These are phyloP conservation scores for Lepeophtheirus salmonis DNA, from an alignment of 1,140 invertebrate species.

Conservation along the genomic window DNA sequence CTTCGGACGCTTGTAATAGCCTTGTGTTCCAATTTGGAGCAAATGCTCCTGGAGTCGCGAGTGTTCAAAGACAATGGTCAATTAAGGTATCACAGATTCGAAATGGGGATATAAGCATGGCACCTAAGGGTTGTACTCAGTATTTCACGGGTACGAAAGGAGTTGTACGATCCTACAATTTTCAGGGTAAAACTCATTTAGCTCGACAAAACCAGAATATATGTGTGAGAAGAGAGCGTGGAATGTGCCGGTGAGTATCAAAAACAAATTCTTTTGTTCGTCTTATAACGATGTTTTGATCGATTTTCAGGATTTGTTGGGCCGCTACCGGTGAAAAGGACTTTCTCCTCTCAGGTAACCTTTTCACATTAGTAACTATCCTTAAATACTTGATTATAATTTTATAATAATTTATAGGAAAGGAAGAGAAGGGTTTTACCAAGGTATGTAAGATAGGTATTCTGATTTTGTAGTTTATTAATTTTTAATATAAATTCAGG, in stretches of 20 bases:
- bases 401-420: too few species aligned
- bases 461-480: too few species aligned
- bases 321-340: neutral
- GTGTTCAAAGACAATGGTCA: neutral
- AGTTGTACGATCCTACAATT: neutral
- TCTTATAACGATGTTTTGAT: too few species aligned
- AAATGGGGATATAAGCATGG: neutral
- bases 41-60: neutral
- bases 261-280: neutral
- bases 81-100: slow-evolving; percentile 1
- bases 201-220: neutral
- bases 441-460: too few species aligned
- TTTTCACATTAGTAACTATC: too few species aligned
- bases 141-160: neutral
- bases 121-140: neutral
- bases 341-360: neutral
- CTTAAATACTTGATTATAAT: too few species aligned
- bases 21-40: slow-evolving; percentile 6
- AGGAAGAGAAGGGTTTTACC: too few species aligned
- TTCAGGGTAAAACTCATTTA: neutral
- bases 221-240: neutral
- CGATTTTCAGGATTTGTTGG: neutral
- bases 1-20: neutral
- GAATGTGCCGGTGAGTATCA: slow-evolving; percentile 4
- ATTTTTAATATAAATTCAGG: neutral